A percentile compares a stretch with the other conserved stretches of the same genome.
These are phyloP conservation scores for Puma concolor DNA, from an alignment of 2,113 vertebrate species.

Conservation along the genomic window DNA sequence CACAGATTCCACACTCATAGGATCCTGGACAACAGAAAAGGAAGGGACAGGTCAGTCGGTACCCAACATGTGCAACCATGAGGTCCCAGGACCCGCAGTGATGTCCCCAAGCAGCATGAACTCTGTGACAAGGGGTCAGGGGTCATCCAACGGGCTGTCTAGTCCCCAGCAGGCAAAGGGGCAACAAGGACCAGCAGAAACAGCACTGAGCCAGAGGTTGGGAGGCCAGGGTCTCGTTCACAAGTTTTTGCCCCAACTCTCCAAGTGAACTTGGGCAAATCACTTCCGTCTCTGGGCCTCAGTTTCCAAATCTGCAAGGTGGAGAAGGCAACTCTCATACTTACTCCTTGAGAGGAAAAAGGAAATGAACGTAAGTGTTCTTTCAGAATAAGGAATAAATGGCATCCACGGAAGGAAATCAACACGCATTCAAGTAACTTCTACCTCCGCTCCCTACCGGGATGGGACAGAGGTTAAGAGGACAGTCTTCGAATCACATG, in stretches of 20 bases:
- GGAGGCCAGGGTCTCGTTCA: not conserved
- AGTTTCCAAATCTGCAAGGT: not conserved
- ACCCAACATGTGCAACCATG: not conserved
- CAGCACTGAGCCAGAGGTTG: not conserved
- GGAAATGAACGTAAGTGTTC: not conserved
- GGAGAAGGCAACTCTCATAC: not conserved
- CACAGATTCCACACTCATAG: conserved; percentile 97
- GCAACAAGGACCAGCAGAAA: not conserved
- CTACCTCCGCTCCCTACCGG: not conserved
- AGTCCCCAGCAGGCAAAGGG: not conserved
- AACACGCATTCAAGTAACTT: fast-evolving
- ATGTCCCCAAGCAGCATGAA: not conserved
- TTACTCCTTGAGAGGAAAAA: not conserved
- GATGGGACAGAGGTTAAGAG: not conserved
- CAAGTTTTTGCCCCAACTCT: not conserved
- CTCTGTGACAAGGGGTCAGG: not conserved
- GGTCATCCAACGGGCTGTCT: fast-evolving
- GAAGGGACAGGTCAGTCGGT: conserved; percentile 61
- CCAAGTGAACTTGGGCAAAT: not conserved
- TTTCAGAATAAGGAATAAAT: not conserved
- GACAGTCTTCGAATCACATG: not conserved
- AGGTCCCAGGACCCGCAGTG: not conserved
- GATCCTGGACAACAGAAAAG: conserved; percentile 90
- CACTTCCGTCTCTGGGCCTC: not conserved
- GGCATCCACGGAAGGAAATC: not conserved